Base-by-base conservation (phyloP, 2,113 vertebrate genomes). In the Pachypanchax playfairii region DNA sequence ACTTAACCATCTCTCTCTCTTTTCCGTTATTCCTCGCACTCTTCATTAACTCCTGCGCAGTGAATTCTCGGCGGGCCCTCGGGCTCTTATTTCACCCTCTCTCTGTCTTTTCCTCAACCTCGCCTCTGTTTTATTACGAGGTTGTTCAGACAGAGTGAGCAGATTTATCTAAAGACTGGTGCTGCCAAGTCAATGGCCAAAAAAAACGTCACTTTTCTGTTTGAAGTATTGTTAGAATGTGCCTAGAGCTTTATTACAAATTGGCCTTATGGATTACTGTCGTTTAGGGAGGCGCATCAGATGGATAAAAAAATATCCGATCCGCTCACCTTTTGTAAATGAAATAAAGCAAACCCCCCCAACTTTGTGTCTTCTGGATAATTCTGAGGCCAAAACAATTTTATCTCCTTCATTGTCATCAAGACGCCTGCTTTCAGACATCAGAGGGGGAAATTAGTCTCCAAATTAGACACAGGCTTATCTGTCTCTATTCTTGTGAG, bases 171-270 rank as follows among this genome's bases (percentile, higher is more conserved):
- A 74, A 85, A 82, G 71, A 82, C 83, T 80, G 84, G 84, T 82
- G 77, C 79, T 85, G 84, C 80, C 68, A 82, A 87, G 85, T 86
- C 80, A 86, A 77, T 86, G 83, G 80, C 76, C 80, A 28, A 47
- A 29, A 55, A 84, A 74, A 67, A 79, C 85, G 78, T 70, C 83
- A 71, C 74, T 75, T 84, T 77, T 88, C 79, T 79, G 75, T 84
- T 78, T 82, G 77, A 86, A 73, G 77, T 75, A 78, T 86, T 87
- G 83, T 83, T 89, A 82, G 86, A 87, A 84, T 76, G 75, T 56
- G 83, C 87, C 80, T 69, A 47, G 76, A 85, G 85, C 80, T 88
- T 87, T 85, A 89, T 88, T 85, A 88, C 85, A 90, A 88, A 89
- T 91, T 87, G 84, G 81, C 74, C 84, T 85, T 82, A 88, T 87